Base-by-base conservation (phyloP, 2,888 invertebrate species). In the Linnaemya vulpina region DNA sequence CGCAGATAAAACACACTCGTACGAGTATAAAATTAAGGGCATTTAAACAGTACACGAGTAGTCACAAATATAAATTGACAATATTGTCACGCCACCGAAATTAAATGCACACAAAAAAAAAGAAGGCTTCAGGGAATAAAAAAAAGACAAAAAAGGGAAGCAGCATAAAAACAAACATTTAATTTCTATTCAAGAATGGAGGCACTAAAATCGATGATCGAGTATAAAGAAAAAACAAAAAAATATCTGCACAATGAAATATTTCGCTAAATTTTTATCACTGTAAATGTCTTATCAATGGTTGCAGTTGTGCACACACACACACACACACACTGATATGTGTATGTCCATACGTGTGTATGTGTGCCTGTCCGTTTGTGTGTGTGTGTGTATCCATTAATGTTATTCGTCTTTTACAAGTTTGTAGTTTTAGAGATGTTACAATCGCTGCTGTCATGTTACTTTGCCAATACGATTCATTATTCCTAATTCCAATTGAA, bases 401-500 rank as follows among this genome's bases (percentile, higher is more conserved):
- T 49, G 46, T 17, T 67, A 46, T 40, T 40, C 40, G 10, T 40
- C 13, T 40, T 40, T 40, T 40, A 40, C 40, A 11, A 40, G 13
- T 40, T 40, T 11, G 11, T 40, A 40, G 40, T 13, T 62, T 81
- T 53, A 74, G 51, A 82, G 88, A 89, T 89, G 88, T 87, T 89
- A 88, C 88, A 88, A 73, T 76, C 75, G 73, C 73, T 89, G 89
- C 73, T 89, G 89, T 89, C 89, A 89, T 89, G 89, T 90, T 58
- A n/a, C 22, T 46, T n/a, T 49, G 40, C 87, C 88, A 88, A 88
- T 90, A 87, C 89, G n/a, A n/a, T n/a, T 90, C 88, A 90, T 90
- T 90, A 90, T 90, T 90, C 89, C 90, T 90, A 90, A 90, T 89
- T 90, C 89, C 89, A 87, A 87, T 89, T 90, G 89, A 90, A 90